Conservation (phyloP, 2,888 invertebrate genomes). For the Plutella xylostella region DNA sequence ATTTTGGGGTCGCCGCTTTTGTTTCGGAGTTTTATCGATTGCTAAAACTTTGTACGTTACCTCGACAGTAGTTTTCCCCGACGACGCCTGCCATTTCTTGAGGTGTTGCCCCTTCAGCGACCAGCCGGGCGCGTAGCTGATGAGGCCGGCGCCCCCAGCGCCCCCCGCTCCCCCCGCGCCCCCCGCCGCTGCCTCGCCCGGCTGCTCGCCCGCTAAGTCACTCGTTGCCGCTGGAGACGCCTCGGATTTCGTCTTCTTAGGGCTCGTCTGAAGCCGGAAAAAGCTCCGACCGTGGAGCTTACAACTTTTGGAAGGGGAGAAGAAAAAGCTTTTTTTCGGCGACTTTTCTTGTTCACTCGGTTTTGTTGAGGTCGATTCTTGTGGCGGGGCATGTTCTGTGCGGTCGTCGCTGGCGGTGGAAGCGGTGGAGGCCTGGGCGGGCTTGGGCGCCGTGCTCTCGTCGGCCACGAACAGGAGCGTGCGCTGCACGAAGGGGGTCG, state of each 20-base stretch:
- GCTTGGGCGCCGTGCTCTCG: slow-evolving; percentile 54
- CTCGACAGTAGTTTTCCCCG: slow-evolving; percentile 71
- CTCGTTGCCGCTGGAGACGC: slow-evolving; percentile 18
- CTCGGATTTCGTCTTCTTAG: slow-evolving; percentile 60
- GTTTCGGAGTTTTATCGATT: not conserved
- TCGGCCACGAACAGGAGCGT: slow-evolving; percentile 60
- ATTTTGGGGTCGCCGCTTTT: slow-evolving; percentile 2
- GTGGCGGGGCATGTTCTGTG: slow-evolving; percentile 22
- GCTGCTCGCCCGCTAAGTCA: slow-evolving; percentile 12
- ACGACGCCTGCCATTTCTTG: slow-evolving; percentile 72
- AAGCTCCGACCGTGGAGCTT: slow-evolving; percentile 61
- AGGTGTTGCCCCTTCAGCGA: slow-evolving; percentile 72
- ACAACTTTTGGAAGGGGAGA: slow-evolving; percentile 63
- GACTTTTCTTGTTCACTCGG: slow-evolving; percentile 53
- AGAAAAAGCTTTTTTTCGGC: slow-evolving; percentile 64
- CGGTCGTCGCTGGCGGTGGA: slow-evolving; percentile 23
- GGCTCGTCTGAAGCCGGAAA: slow-evolving; percentile 65
- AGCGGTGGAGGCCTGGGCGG: slow-evolving; percentile 29
- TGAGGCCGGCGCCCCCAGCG: slow-evolving; percentile 49
- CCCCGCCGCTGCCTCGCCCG: slow-evolving; percentile 26
- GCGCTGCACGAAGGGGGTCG: slow-evolving; percentile 62
- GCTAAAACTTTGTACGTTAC: slow-evolving; percentile 28
- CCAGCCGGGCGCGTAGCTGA: slow-evolving; percentile 74
- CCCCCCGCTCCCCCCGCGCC: slow-evolving; percentile 23
- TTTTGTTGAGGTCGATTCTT: slow-evolving; percentile 40